Evolutionary conservation across 1,140 invertebrate genomes (phyloP), one percentile per base, ranked within the genome.

Genomic region (Trichonephila inaurata): DNA sequence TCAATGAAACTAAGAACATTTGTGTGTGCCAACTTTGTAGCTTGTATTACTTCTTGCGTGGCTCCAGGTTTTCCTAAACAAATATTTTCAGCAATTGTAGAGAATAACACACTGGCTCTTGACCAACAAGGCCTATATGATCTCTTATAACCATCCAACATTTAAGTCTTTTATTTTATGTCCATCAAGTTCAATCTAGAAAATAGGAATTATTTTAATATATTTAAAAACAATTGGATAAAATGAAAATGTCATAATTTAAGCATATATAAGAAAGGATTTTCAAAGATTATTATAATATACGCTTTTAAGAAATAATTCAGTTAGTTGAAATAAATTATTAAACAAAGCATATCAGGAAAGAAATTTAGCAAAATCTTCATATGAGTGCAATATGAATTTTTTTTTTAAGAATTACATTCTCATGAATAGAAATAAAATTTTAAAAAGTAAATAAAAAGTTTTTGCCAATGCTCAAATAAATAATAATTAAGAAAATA

Each of bases 81-180:
- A n/a, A 91, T 94, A 89, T 95, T 95, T 86, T 95, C 95, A 24
- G 85, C 97, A 94, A 99, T 98, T 12, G 97, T 97, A 94, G 97
- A 98, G 96, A 99, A 98, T n/a, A 98, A 96, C 28, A 98, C 97
- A 1, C n/a, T n/a, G 98, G 98, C 95, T 98, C 98, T 95, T 98
- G 98, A n/a, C 98, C 97, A 5, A 98, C 98, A 1, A 98, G 96
- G 10, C 98, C 98, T 82, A 98, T 97, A 91, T 98, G 97, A 62
- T 97, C 97, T 64, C 98, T n/a, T n/a, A 96, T 21, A 98, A 95
- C 97, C 98, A 98, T n/a, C 96, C 96, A 21, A 99, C 96, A 95
- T 98, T 98, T 12, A 98, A 95, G 14, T 96, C 96, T 72, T 96
- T 96, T 21, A 98, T 95, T 95, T 98, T 97, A 61, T 96, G 95